Evolutionary conservation across 2,113 vertebrate genomes (phyloP).

Genomic region (Meriones unguiculatus): DNA sequence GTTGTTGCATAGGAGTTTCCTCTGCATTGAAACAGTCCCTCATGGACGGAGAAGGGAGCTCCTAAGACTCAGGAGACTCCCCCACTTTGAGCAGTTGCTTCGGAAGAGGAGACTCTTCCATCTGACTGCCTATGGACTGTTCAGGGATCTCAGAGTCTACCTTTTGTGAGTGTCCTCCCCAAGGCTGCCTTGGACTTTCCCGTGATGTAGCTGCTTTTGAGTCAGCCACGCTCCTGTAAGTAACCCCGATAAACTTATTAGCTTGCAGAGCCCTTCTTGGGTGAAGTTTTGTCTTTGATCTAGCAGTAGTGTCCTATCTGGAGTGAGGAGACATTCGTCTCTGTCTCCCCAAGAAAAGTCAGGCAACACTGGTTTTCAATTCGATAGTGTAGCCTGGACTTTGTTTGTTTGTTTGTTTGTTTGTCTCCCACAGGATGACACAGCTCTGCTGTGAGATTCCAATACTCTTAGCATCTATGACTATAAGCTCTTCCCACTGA

Average conservation of each 20-base stretch:
- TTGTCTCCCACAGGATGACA: background rate
- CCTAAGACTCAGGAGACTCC: background rate
- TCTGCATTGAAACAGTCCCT: background rate
- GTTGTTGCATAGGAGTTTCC: background rate
- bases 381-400: background rate
- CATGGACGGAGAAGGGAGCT: background rate
- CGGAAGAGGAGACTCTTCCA: background rate
- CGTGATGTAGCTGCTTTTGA: background rate
- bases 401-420: too few species aligned
- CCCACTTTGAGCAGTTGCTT: background rate
- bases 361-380: background rate
- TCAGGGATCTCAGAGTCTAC: background rate
- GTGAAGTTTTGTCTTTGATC: background rate
- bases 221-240: background rate
- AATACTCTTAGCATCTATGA: background rate
- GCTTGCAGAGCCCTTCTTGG: background rate
- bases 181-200: background rate
- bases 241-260: background rate
- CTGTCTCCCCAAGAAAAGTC: background rate
- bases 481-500: rapidly evolving
- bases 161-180: background rate
- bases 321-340: too few species aligned
- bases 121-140: background rate
- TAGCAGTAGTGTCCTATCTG: background rate
- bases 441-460: background rate